Base-by-base conservation (phyloP, 2,113 vertebrate genomes). In the Oreochromis niloticus region DNA sequence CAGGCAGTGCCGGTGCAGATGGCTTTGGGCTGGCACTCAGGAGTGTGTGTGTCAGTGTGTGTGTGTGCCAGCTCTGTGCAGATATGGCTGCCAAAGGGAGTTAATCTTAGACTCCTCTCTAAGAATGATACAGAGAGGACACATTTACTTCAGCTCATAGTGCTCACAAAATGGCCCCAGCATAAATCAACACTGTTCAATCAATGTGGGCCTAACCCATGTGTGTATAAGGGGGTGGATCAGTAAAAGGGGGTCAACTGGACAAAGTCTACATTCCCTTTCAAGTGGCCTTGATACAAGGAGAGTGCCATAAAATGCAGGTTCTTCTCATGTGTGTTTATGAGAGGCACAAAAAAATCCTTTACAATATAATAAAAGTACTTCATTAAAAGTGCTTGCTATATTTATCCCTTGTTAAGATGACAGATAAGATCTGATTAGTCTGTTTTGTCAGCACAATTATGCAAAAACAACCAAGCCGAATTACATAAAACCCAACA, bases 241-340 rank as follows among this genome's bases (percentile, higher is more conserved):
- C 71, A 19, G 81, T 90, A 19, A 82, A 81, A 82, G 54, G 86
- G 90, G 92, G 94, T 52, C 87, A 91, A 91, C 83, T 92, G 95
- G 87, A 91, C 96, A 96, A 97, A 97, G 96, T 97, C 96, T 97
- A 92, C 91, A 94, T 92, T 96, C 93, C 88, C 92, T 89, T 90
- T 89, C 86, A 82, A 90, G 85, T 93, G 94, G 93, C 96, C 95
- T 96, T 96, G 94, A 93, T 95, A 41, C 41, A 80, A 85, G 61
- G 16, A 30, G 6, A 36, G 73, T 56, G 43, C 52, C 43, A 27
- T 85, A 81, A 85, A 91, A 78, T 75, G 7, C n/a, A 11, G 22
- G 83, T 34, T 85, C 32, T 80, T 17, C 43, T 30, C 85, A 13
- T 88, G 13, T 85, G 34, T 78, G 39, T 63, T 84, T 89, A 39